Base-by-base conservation (phyloP, 2,888 invertebrate genomes). In the Daptonema setosum region DNA sequence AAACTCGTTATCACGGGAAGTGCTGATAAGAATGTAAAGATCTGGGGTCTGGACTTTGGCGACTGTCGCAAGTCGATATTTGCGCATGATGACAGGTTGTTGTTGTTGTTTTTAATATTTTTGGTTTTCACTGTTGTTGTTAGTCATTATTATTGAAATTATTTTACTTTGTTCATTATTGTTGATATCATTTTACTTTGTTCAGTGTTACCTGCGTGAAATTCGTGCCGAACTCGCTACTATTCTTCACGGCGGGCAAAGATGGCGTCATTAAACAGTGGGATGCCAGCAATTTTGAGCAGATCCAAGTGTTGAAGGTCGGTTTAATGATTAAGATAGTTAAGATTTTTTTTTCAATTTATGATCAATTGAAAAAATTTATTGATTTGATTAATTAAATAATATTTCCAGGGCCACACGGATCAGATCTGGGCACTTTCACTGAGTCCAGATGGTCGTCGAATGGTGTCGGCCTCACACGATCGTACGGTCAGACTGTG, bases 11-110 rank as follows among this genome's bases (percentile, higher is more conserved):
- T 81, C 14, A 91, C 95, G 0, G 95, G 93, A 8, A 91, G 93
- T 1, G 85, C 85, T 0, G 97, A 97, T 75, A 80, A 90, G 47
- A 91, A 87, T 71, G 80, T 95, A 29, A 91, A 93, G 76, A 82
- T 97, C 60, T 99, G 95, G 95, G 95, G 95, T 41, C 78, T 95
- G 74, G 91, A 95, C 74, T 95, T 90, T 71, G 95, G 95, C n/a
- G 91, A 97, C 72, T 93, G 91, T 65, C 93, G 90, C 74, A 74
- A 73, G 81, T 90, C 90, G 0, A 78, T 95, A 63, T 87, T 91
- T 72, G 93, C 91, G 0, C 95, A 97, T 72, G 88, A 93, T 66
- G 90, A 91, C 72, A 72, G 72, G 74, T 75, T 60, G 51, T 3
- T 8, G 17, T n/a, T n/a, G n/a, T n/a, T n/a, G n/a, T n/a, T n/a